phyloP scores from a whole-genome alignment of 2,113 vertebrate genomes.

The Heptranchias perlo region DNA sequence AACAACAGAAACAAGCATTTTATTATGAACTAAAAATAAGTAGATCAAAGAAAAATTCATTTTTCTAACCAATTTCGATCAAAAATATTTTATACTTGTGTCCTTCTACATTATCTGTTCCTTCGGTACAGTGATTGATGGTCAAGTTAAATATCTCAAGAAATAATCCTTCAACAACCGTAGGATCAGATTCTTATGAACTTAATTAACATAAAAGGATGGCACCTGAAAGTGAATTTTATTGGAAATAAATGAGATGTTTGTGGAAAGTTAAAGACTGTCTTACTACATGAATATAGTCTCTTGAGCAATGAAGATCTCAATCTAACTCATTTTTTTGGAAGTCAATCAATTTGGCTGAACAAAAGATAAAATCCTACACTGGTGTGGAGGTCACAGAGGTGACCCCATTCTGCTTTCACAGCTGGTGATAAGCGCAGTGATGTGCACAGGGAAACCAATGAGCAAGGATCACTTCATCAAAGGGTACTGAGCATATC shows the following conservation, averaged over 20 bases:
- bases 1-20: not conserved
- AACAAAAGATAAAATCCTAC: not conserved
- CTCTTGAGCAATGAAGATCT: not conserved
- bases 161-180: not conserved
- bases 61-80: not conserved
- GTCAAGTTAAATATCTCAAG: not conserved
- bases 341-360: not conserved
- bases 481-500: not conserved
- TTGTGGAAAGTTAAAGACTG: not conserved
- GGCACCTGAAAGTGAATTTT: not conserved
- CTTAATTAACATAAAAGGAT: not conserved
- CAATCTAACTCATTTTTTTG: not conserved
- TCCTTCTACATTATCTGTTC: not conserved
- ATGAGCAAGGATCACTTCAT: not conserved
- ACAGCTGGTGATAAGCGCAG: not conserved
- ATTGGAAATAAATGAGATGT: not conserved
- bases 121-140: not conserved
- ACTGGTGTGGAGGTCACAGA: not conserved
- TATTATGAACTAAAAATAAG: not conserved
- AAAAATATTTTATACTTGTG: not conserved
- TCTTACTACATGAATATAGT: not conserved
- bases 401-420: not conserved
- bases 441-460: not conserved
- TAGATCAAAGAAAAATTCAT: not conserved
- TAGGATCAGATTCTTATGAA: not conserved